Evolutionary conservation across 2,113 vertebrate species (phyloP).

Genomic region (Oreochromis spilurus): DNA sequence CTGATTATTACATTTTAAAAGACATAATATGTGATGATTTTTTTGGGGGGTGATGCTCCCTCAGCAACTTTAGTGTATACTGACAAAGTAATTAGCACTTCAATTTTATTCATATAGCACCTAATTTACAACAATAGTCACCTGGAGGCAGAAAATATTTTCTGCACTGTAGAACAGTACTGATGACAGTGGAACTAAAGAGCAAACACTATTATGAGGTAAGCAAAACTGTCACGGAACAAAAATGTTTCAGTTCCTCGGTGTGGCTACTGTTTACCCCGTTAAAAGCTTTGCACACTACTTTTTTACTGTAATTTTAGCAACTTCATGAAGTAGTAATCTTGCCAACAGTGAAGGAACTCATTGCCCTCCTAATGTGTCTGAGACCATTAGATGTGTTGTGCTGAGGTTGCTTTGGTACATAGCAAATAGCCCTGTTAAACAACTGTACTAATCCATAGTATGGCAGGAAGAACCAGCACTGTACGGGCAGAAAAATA

Average conservation of each 20-base stretch:
- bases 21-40: not conserved
- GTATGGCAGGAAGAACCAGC: not conserved
- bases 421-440: not conserved
- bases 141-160: not conserved
- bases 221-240: not conserved
- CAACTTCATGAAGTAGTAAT: not conserved
- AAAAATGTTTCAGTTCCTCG: not conserved
- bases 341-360: not conserved
- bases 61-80: not conserved
- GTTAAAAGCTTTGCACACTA: not conserved
- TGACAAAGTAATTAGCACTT: not conserved
- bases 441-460: not conserved
- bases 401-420: not conserved
- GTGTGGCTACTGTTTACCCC: not conserved
- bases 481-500: not conserved
- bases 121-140: not conserved
- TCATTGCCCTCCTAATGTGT: not conserved
- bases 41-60: accelerated
- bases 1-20: not conserved
- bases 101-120: not conserved
- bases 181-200: not conserved
- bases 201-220: not conserved
- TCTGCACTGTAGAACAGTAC: not conserved
- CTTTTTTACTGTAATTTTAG: not conserved
- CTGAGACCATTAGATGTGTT: not conserved